Base-by-base conservation (phyloP, 2,888 invertebrate genomes). In the Coelogynopora nodosa region DNA sequence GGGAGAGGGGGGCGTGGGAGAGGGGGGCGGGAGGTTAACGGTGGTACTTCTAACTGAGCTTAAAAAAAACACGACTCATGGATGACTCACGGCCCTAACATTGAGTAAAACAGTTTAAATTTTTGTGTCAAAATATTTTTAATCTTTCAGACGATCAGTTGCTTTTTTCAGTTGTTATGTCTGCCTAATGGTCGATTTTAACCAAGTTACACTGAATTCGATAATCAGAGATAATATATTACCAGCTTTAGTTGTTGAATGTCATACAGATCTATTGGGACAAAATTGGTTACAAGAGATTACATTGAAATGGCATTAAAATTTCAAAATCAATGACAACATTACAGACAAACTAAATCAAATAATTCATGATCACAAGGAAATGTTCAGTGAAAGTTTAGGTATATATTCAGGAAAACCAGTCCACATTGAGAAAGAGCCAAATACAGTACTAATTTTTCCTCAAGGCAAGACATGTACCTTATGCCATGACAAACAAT, bases 401-500 rank as follows among this genome's bases (percentile, higher is more conserved):
- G 82, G 82, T 27, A 82, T 18, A 30, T 82, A 82, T 82, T 27
- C 82, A 82, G 82, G 82, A 30, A 30, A 29, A 23, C 29, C 29
- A 30, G 82, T 82, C 30, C 82, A 82, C 23, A 82, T 82, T 30
- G 30, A 29, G 29, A 23, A 30, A 29, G 10, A 30, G 82, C 31
- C 82, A 30, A 29, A 23, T 13, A 30, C 31, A 82, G 28, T 18
- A 30, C 82, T 29, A 29, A 82, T n/a, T 30, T n/a, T 82, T 82
- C 82, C 29, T 82, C 18, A 29, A 29, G 28, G 82, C 29, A 82
- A 82, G 82, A 82, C 27, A 27, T 30, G 18, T 82, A 27, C 82
- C 29, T 27, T 82, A 82, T 82, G 31, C 82, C 2, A 82, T 82
- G 31, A 82, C 29, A 82, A 29, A 82, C 30, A 82, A 82, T 18